Percentiles rank a stretch among this genome's conserved stretches.
Evolutionary conservation across 2,797 vertebrate species (phyloP).

Genomic region (Mormyrus hasselquistii): DNA sequence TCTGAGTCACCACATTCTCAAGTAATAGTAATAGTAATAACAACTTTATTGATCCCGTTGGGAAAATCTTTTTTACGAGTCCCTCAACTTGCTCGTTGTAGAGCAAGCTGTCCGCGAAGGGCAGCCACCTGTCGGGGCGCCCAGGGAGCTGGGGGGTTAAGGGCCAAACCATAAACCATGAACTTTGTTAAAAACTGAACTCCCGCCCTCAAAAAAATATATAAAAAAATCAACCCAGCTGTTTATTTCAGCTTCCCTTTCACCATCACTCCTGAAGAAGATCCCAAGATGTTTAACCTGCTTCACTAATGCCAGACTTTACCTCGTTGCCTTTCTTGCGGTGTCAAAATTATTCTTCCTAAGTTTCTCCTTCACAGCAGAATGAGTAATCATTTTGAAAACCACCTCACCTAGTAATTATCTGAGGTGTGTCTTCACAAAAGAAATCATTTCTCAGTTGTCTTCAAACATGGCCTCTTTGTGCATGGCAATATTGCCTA

Average conservation of each 20-base stretch:
- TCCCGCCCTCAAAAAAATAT: background rate
- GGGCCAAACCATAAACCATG: background rate
- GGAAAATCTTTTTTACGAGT: too few species aligned
- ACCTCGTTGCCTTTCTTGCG: background rate
- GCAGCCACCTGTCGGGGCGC: too few species aligned
- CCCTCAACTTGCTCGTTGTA: too few species aligned
- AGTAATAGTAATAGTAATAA: too few species aligned
- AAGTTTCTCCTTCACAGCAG: background rate
- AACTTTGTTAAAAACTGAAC: background rate
- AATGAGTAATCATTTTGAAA: background rate
- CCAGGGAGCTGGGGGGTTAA: too few species aligned
- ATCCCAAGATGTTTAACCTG: background rate
- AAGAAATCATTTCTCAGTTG: background rate
- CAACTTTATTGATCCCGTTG: too few species aligned
- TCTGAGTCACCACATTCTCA: background rate
- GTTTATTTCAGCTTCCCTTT: background rate
- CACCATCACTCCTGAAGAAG: background rate
- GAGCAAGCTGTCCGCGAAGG: too few species aligned
- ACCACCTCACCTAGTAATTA: background rate
- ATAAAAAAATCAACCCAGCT: background rate
- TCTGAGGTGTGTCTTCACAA: background rate
- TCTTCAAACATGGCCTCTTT: background rate
- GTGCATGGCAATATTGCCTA: background rate
- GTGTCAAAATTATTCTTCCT: background rate
- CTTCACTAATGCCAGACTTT: background rate